These are phyloP conservation scores for Exocentrus adspersus DNA, from an alignment of 2,888 invertebrate species.

Conservation along the genomic window DNA sequence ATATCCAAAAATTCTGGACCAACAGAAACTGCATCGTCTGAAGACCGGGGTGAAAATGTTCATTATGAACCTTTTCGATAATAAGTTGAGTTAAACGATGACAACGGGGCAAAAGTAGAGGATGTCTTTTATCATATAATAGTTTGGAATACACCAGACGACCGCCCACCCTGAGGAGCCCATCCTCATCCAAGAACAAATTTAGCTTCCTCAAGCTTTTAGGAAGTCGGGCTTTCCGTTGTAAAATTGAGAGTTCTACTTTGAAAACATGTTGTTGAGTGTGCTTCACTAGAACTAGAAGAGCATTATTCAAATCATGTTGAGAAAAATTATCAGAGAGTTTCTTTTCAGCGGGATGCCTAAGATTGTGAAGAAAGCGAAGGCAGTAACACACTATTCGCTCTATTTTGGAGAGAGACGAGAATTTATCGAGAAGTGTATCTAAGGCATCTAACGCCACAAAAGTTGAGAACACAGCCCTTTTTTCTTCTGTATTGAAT, in stretches of 20 bases:
- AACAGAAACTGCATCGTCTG: conserved; percentile 23
- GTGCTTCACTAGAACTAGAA: background rate
- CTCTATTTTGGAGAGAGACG: background rate
- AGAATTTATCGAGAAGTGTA: background rate
- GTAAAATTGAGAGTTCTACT: background rate
- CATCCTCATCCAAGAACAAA: conserved; percentile 20
- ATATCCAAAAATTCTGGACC: conserved; percentile 23
- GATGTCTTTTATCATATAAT: conserved; percentile 16
- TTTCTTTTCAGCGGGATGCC: background rate
- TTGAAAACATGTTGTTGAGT: conserved; percentile 16
- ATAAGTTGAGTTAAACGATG: conserved; percentile 18
- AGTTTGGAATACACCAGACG: conserved; percentile 27
- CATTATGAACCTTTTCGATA: background rate
- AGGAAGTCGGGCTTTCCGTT: background rate
- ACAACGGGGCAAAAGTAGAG: conserved; percentile 26
- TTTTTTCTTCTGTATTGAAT: no score
- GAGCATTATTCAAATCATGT: background rate
- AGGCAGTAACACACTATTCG: background rate
- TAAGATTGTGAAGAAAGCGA: background rate
- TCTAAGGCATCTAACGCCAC: no score
- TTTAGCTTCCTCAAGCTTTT: conserved; percentile 3
- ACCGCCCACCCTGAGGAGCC: conserved; percentile 10
- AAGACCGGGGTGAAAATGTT: background rate
- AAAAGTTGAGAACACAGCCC: no score
- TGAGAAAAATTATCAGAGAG: background rate